phyloP scores from a whole-genome alignment of 2,888 invertebrate species.

The Drosophila koepferae region DNA sequence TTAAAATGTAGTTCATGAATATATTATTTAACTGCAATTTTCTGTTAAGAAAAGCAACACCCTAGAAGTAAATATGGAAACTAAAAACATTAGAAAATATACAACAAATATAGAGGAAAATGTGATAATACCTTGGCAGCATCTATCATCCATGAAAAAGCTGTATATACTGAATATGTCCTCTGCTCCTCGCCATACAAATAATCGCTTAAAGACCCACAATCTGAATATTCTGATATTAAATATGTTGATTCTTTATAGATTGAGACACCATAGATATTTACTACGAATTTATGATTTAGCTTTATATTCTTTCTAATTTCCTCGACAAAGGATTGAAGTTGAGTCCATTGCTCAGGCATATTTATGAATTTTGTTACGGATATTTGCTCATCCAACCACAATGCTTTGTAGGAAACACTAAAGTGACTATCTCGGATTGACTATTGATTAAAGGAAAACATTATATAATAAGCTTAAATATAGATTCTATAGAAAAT shows the following conservation, averaged over 20 bases:
- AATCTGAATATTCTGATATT: conserved; percentile 2
- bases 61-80: conserved; percentile 1
- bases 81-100: not conserved
- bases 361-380: not conserved
- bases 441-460: no score
- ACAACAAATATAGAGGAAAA: not conserved
- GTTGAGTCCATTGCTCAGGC: not conserved
- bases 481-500: no score
- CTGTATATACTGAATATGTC: not conserved
- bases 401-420: not conserved
- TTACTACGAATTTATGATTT: not conserved
- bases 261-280: not conserved
- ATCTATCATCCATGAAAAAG: conserved; percentile 1
- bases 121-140: not conserved
- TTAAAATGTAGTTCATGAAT: not conserved
- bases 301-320: not conserved
- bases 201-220: not conserved
- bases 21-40: no score
- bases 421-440: not conserved
- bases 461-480: no score
- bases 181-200: not conserved
- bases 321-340: not conserved
- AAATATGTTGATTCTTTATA: not conserved
- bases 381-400: not conserved
- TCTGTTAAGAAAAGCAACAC: not conserved